These are phyloP conservation scores for Himalopsyche tibetana DNA, from an alignment of 2,888 invertebrate species.

Conservation along the genomic window DNA sequence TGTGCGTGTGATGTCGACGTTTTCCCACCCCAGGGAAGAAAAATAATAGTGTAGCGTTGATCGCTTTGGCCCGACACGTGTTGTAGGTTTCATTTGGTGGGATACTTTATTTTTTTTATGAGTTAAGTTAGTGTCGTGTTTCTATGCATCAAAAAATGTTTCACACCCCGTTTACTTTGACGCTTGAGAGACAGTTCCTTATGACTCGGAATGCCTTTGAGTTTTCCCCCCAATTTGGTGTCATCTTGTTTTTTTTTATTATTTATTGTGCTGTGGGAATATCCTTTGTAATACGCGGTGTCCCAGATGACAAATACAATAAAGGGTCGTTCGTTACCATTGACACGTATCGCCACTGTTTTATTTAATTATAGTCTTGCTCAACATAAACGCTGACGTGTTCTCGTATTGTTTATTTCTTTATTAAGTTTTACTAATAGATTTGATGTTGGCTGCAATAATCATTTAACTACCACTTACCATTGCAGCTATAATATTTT, in stretches of 20 bases:
- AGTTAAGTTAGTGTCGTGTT: background rate
- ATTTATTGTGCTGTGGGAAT: background rate
- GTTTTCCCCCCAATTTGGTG: background rate
- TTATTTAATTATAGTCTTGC: no score
- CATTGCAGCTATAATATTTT: no score
- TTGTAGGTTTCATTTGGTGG: slow-evolving; percentile 11
- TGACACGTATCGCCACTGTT: no score
- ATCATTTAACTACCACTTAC: no score
- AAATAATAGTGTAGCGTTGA: slow-evolving; percentile 24
- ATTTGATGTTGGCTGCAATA: no score
- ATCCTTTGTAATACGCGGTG: no score
- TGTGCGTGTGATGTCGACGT: slow-evolving; percentile 19
- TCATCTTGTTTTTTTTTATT: no score
- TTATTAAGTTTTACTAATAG: no score
- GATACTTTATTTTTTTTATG: slow-evolving; percentile 8
- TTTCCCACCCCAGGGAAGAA: background rate
- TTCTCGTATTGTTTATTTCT: no score
- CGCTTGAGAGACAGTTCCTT: background rate
- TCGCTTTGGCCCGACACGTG: slow-evolving; percentile 35
- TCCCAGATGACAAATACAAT: no score
- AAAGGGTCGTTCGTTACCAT: no score
- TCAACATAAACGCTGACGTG: no score
- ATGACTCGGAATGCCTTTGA: slow-evolving; percentile 22
- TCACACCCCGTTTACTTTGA: slow-evolving; percentile 34
- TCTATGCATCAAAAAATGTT: background rate